These are phyloP conservation scores for Drosophila flavopinicola DNA, from an alignment of 2,888 invertebrate genomes.

Conservation along the genomic window DNA sequence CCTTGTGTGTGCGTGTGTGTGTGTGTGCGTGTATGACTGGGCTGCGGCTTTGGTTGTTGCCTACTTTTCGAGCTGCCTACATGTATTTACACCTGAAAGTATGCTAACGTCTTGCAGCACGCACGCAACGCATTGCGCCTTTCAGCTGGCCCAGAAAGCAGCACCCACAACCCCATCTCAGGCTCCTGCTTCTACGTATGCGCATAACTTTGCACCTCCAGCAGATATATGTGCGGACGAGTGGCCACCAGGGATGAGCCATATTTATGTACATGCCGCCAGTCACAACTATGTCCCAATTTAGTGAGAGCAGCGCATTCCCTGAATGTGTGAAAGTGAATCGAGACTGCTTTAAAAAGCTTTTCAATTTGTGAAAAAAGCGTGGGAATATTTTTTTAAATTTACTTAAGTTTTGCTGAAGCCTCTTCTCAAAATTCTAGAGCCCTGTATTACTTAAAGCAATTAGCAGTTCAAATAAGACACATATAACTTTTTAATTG, in stretches of 20 bases:
- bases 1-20: conserved; percentile 2
- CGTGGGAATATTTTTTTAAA: no score
- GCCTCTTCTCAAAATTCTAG: no score
- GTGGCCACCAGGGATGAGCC: conserved; percentile 35
- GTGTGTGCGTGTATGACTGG: conserved; percentile 26
- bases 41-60: conserved; percentile 48
- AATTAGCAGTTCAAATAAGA: no score
- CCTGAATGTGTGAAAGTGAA: no score
- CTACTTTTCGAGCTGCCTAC: conserved; percentile 55
- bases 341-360: no score
- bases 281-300: conserved; percentile 4
- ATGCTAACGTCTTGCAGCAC: conserved; percentile 81
- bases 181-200: conserved; percentile 46
- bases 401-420: no score
- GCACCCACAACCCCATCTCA: conserved; percentile 1
- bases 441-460: no score
- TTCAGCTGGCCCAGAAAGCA: not conserved
- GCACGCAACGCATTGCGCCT: conserved; percentile 66
- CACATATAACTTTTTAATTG: no score
- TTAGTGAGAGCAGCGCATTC: not conserved
- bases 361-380: no score
- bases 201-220: conserved; percentile 77
- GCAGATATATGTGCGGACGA: conserved; percentile 32
- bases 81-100: conserved; percentile 79
- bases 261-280: conserved; percentile 5